phyloP scores from a whole-genome alignment of 2,888 invertebrate genomes.

The Nesidiocoris tenuis region DNA sequence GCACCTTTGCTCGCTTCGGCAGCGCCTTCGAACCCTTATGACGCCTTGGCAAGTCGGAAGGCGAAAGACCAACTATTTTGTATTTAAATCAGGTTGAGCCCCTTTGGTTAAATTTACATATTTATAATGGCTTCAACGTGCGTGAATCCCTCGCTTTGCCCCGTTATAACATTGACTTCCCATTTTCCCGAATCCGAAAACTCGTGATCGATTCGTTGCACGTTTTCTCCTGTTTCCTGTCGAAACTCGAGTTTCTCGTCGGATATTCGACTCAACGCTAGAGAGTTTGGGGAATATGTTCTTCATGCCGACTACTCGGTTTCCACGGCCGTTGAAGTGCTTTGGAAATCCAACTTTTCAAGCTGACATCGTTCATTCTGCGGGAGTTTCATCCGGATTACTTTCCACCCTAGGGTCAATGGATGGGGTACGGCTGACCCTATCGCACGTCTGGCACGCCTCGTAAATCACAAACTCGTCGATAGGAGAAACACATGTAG shows the following conservation, averaged over 20 bases:
- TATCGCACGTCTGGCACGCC: slow-evolving; percentile 10
- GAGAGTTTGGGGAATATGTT: background rate
- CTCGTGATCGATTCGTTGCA: background rate
- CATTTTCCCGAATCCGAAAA: background rate
- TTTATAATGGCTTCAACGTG: slow-evolving; percentile 41
- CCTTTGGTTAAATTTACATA: slow-evolving; percentile 34
- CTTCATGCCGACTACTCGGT: background rate
- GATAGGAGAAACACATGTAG: slow-evolving; percentile 33
- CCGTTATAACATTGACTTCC: slow-evolving; percentile 24
- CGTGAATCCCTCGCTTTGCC: slow-evolving; percentile 6
- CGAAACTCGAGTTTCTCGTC: no score
- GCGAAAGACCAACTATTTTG: slow-evolving; percentile 26
- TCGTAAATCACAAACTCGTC: slow-evolving; percentile 35
- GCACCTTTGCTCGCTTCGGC: slow-evolving; percentile 1
- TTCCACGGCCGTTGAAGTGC: slow-evolving; percentile 11
- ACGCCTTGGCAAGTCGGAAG: slow-evolving; percentile 4
- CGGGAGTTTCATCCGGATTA: slow-evolving; percentile 9
- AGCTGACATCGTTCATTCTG: slow-evolving; percentile 36
- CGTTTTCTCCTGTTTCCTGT: background rate
- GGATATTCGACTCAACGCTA: background rate
- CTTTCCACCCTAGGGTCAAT: background rate
- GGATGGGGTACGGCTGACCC: slow-evolving; percentile 16
- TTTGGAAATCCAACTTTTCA: slow-evolving; percentile 16
- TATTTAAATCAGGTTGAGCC: slow-evolving; percentile 39
- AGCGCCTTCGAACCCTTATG: slow-evolving; percentile 11